These are phyloP conservation scores for Osmoderma eremita DNA, from an alignment of 2,888 invertebrate genomes.

Conservation along the genomic window DNA sequence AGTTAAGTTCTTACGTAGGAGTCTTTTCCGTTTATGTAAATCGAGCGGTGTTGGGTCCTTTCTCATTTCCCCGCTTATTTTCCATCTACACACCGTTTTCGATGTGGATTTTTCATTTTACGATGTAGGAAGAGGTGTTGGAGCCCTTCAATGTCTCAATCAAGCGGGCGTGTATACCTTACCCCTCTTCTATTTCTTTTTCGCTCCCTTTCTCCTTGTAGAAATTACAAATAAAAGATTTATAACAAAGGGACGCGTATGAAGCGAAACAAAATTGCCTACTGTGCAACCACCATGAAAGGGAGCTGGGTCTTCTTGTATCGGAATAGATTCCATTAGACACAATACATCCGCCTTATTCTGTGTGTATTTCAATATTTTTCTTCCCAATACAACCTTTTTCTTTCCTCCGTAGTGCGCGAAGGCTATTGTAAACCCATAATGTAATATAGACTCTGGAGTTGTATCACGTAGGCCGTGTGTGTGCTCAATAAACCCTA, in stretches of 20 bases:
- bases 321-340: conserved; percentile 26
- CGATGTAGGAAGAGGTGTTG: conserved; percentile 3
- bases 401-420: neutral
- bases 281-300: conserved; percentile 3
- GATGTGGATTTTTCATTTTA: conserved; percentile 27
- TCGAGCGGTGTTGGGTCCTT: neutral
- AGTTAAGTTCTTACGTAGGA: neutral
- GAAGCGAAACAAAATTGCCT: conserved; percentile 17
- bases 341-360: conserved; percentile 22
- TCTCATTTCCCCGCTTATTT: conserved; percentile 9
- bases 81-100: conserved; percentile 13
- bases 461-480: too few species aligned
- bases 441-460: neutral
- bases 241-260: conserved; percentile 9
- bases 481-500: too few species aligned
- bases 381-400: conserved; percentile 19
- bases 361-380: conserved; percentile 15
- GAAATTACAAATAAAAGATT: conserved; percentile 34
- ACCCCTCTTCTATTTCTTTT: neutral
- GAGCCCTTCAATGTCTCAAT: conserved; percentile 12
- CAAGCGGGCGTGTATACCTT: neutral
- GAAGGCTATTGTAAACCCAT: conserved; percentile 17
- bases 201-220: neutral
- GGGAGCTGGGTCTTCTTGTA: neutral
- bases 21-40: conserved; percentile 1